Base-by-base conservation (phyloP, 2,113 vertebrate genomes). In the Aldabrachelys gigantea region DNA sequence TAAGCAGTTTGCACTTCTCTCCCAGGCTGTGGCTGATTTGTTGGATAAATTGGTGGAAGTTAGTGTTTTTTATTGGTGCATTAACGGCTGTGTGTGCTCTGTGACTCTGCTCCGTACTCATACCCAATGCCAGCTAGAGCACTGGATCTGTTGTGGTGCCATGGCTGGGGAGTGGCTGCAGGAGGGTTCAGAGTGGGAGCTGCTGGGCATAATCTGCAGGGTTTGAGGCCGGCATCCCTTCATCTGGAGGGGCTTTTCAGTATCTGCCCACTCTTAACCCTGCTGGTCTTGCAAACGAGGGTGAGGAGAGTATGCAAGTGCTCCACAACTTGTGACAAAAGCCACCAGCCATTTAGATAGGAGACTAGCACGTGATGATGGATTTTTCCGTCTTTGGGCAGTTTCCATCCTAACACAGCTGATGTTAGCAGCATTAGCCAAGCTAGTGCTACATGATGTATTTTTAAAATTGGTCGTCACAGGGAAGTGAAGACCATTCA, bases 391-490 rank as follows among this genome's bases (percentile, higher is more conserved):
- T 89, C 53, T 72, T 49, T 47, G 56, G 3, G 59, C 59, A 62
- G 21, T 85, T 82, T 62, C 72, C 53, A 69, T 80, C 59, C 85
- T 84, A n/a, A 5, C 44, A 44, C 8, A n/a, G 82, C 82, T 91
- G 75, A 82, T 19, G 17, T 29, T 14, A 11, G 16, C 62, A 72
- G 84, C 29, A 17, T 29, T 19, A 11, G 16, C 62, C 47, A 84
- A 85, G 82, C 50, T 95, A 35, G 81, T 80, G 89, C 87, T 94
- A 92, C 82, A n/a, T 83, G 41, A 31, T 89, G 89, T 94, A 19
- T 88, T 92, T 96, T 96, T 93, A 89, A 91, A 95, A 95, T 93
- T 92, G 88, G n/a, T 96, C 90, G 86, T 83, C 5, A 1, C 86
- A 83, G 89, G 96, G 91, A 93, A 97, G 86, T 90, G 91, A 89